phyloP scores from a whole-genome alignment of 2,113 vertebrate genomes.

The Aspidoscelis tigris region DNA sequence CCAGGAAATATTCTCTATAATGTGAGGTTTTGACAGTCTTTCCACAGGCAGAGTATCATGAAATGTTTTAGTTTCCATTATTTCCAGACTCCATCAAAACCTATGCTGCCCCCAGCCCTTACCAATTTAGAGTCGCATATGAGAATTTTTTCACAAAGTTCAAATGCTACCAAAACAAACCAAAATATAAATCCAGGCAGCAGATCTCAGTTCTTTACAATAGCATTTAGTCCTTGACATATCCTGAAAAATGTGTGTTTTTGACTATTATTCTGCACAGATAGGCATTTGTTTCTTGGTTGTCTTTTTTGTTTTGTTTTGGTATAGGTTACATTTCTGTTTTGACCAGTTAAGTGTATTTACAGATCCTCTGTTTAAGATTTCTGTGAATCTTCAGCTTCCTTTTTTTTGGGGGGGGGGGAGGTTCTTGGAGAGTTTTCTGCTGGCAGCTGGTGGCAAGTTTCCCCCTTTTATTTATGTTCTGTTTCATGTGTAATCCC shows the following conservation, averaged over 20 bases:
- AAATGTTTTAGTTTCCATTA: background rate
- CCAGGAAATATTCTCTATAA: background rate
- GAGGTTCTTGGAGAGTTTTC: too few relatives aligned
- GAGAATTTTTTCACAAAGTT: background rate
- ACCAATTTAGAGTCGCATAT: background rate
- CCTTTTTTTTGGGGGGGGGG: background rate
- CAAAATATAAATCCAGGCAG: background rate
- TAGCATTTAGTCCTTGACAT: background rate
- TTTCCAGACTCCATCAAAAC: background rate
- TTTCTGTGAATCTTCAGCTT: too few relatives aligned
- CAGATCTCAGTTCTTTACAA: background rate
- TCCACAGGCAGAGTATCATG: background rate
- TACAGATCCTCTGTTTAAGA: too few relatives aligned
- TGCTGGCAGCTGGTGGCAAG: too few relatives aligned
- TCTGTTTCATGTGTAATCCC: too few relatives aligned
- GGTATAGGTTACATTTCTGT: too few relatives aligned
- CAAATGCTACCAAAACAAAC: background rate
- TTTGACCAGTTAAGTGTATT: too few relatives aligned
- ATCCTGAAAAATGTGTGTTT: too few relatives aligned
- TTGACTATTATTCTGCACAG: too few relatives aligned
- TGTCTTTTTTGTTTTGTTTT: too few relatives aligned
- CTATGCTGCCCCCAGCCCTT: background rate
- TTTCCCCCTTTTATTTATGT: too few relatives aligned
- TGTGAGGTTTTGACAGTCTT: background rate
- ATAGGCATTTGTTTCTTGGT: too few relatives aligned